Evolutionary conservation across 2,113 vertebrate species (phyloP).

Genomic region (Ariopsis seemanni): DNA sequence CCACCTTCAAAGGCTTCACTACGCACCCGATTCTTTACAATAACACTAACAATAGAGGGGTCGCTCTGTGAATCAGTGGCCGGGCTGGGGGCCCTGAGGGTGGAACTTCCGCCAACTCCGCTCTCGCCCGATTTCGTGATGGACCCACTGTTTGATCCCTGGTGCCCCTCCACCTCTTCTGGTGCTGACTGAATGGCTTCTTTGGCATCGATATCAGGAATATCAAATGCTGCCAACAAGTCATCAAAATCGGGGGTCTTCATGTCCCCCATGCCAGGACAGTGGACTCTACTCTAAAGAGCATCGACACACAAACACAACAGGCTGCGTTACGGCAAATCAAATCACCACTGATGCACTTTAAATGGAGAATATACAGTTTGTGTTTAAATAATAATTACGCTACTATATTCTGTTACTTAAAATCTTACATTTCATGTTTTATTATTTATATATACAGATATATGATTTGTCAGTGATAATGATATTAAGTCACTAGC

Average conservation of each 20-base stretch:
- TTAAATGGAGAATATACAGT: background rate
- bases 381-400: background rate
- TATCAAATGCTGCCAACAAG: constrained; percentile 95
- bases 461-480: no score
- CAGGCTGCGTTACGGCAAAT: background rate
- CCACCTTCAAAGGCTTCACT: constrained; percentile 76
- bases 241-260: constrained; percentile 98
- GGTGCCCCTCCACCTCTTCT: constrained; percentile 74
- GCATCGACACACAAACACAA: background rate
- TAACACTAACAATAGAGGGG: constrained; percentile 88
- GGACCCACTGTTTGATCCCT: constrained; percentile 59
- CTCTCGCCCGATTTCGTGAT: constrained; percentile 48
- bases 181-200: constrained; percentile 90
- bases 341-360: background rate
- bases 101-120: constrained; percentile 56
- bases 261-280: constrained; percentile 92
- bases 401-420: no score
- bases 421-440: no score
- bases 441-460: no score
- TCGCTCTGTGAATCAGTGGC: constrained; percentile 63
- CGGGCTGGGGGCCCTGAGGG: constrained; percentile 61
- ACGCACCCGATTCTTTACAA: constrained; percentile 90
- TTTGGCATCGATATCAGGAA: constrained; percentile 93
- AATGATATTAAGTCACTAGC: no score
- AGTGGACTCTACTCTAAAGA: constrained; percentile 48